phyloP scores from a whole-genome alignment of 2,888 invertebrate genomes.

The Idaea aversata region DNA sequence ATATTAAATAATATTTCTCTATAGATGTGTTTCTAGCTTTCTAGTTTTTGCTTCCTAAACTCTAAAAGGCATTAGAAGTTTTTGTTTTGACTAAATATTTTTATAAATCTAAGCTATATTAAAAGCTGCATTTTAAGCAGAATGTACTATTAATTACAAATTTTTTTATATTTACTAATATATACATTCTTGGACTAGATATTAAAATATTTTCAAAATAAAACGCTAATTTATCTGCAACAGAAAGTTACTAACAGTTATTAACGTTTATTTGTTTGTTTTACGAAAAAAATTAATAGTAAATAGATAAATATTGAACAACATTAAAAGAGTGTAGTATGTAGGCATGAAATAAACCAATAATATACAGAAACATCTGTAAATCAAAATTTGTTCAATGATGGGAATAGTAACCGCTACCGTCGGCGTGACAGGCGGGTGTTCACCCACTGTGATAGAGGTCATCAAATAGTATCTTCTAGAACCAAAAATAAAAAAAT shows the following conservation, averaged over 20 bases:
- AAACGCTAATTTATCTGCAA: not conserved
- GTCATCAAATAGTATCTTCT: not conserved
- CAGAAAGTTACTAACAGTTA: not conserved
- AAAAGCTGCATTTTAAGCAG: not conserved
- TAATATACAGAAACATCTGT: no score
- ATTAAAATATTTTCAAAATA: not conserved
- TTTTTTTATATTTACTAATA: constrained; percentile 4
- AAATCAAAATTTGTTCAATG: not conserved
- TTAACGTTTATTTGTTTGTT: not conserved
- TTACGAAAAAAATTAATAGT: not conserved
- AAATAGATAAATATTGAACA: not conserved
- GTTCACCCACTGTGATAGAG: not conserved
- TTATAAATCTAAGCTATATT: not conserved
- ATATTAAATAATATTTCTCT: not conserved
- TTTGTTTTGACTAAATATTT: not conserved
- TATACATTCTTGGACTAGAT: not conserved
- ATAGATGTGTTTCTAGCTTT: constrained; percentile 29
- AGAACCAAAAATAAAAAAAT: not conserved
- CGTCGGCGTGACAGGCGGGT: not conserved
- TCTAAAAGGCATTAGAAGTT: constrained; percentile 26
- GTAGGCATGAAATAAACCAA: no score
- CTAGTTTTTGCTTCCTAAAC: constrained; percentile 31
- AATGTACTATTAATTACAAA: not conserved
- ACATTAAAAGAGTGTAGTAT: no score
- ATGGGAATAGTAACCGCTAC: not conserved